phyloP scores from a whole-genome alignment of 2,888 invertebrate species.

The Eupithecia pulchellata region DNA sequence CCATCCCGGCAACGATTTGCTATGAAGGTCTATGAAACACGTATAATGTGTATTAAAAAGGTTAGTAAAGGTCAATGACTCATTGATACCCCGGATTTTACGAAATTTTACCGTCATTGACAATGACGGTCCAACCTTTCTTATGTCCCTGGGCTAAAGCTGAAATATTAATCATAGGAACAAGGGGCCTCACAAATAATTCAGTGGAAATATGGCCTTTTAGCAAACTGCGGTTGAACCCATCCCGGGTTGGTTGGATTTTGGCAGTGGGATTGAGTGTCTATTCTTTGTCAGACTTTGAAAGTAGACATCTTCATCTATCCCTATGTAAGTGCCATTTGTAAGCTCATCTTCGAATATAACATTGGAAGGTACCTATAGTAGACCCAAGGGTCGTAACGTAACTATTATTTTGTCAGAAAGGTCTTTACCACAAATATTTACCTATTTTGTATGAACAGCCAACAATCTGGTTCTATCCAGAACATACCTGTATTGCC shows the following conservation, averaged over 20 bases:
- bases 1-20: no score
- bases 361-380: not conserved
- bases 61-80: no score
- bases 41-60: no score
- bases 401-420: not conserved
- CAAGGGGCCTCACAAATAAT: slow-evolving; percentile 31
- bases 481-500: no score
- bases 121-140: not conserved
- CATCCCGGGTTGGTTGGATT: slow-evolving; percentile 20
- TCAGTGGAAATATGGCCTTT: slow-evolving; percentile 31
- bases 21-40: not conserved
- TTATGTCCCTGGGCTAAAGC: slow-evolving; percentile 9
- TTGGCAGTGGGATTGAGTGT: slow-evolving; percentile 3
- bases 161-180: slow-evolving; percentile 40
- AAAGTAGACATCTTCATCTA: not conserved
- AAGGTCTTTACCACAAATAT: not conserved
- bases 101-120: no score
- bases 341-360: not conserved
- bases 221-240: slow-evolving; percentile 24
- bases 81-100: no score
- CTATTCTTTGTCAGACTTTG: slow-evolving; percentile 7
- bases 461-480: no score
- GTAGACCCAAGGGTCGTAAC: not conserved
- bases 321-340: not conserved
- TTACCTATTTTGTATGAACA: not conserved